phyloP scores from a whole-genome alignment of 2,888 invertebrate species.

The Hermodice carunculata region DNA sequence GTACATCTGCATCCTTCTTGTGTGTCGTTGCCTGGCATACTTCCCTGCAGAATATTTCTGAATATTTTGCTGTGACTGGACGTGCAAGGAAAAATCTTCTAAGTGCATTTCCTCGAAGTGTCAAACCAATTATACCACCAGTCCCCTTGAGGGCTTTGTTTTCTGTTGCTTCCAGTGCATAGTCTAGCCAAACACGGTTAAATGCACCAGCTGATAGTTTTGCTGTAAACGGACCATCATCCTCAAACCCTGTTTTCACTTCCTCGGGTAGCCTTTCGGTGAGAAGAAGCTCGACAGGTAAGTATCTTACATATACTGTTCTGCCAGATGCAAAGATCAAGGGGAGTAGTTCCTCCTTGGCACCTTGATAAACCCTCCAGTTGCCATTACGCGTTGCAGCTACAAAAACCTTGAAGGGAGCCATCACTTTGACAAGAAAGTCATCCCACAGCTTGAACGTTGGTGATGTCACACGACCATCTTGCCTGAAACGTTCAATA shows the following conservation, averaged over 20 bases:
- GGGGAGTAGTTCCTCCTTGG: slow-evolving; percentile 36
- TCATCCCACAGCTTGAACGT: not conserved
- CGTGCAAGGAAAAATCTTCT: slow-evolving; percentile 7
- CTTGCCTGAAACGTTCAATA: no score
- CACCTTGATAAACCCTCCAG: slow-evolving; percentile 6
- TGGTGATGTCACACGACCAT: not conserved
- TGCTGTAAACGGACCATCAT: not conserved
- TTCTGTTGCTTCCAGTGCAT: slow-evolving; percentile 18
- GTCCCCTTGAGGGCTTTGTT: slow-evolving; percentile 23
- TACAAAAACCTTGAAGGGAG: not conserved
- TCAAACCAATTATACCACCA: slow-evolving; percentile 23
- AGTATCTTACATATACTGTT: not conserved
- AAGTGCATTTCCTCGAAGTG: slow-evolving; percentile 6
- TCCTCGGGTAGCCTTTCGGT: not conserved
- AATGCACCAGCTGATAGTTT: slow-evolving; percentile 1
- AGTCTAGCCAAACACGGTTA: slow-evolving; percentile 17
- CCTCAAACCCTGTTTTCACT: not conserved
- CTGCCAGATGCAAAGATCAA: slow-evolving; percentile 1
- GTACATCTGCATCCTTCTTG: not conserved
- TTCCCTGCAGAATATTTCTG: not conserved
- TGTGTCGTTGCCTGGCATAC: not conserved
- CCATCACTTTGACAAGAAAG: not conserved
- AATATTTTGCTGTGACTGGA: not conserved
- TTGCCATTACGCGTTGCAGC: not conserved
- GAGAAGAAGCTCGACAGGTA: not conserved